Base-by-base conservation (phyloP, 1,140 invertebrate species). In the Sogatella furcifera region DNA sequence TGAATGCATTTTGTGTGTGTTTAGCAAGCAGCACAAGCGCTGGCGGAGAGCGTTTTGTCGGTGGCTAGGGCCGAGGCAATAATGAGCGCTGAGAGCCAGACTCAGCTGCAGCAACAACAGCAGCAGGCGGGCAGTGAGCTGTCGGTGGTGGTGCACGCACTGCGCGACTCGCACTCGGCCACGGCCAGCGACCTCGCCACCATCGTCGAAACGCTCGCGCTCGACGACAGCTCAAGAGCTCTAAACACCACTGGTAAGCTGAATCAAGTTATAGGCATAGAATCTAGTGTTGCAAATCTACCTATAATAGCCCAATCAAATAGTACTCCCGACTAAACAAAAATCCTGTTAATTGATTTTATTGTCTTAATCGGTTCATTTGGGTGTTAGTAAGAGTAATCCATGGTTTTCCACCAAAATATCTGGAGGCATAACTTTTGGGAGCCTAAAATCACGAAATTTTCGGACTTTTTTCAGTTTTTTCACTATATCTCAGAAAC, bases 21-120 rank as follows among this genome's bases (percentile, higher is more conserved):
- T 22, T 63, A 81, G 73, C 88, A 95, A 80, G 86, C 92, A 61
- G 91, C 91, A 10, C 89, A 94, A 73, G 89, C 90, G 44, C 89
- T 97, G 67, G 88, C 92, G 5, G 92, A 96, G 67, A 88, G 81
- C 70, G 82, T 95, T 61, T 75, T 93, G 52, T 89, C 86, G 42
- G 84, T 91, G 59, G 88, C 90, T 13, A 85, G 88, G 54, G 83
- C 86, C 5, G 87, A 90, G 71, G 86, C 88, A 31, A 79, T 84
- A 22, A 80, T 85, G 14, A 79, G 81, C 46, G 80, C 82, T 0
- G 78, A 81, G 72, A 76, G 75, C 46, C 78, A 78, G 75, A n/a
- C 77, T 74, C 31, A 31, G 31, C 31, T 11, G 34, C 34, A 31
- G 34, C 34, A 34, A 57, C 56, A 14, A 31, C 31, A 31, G 31